Evolutionary conservation across 2,797 vertebrate species (phyloP), one percentile per base, ranked within the genome.

Genomic region (Spheniscus humboldti): DNA sequence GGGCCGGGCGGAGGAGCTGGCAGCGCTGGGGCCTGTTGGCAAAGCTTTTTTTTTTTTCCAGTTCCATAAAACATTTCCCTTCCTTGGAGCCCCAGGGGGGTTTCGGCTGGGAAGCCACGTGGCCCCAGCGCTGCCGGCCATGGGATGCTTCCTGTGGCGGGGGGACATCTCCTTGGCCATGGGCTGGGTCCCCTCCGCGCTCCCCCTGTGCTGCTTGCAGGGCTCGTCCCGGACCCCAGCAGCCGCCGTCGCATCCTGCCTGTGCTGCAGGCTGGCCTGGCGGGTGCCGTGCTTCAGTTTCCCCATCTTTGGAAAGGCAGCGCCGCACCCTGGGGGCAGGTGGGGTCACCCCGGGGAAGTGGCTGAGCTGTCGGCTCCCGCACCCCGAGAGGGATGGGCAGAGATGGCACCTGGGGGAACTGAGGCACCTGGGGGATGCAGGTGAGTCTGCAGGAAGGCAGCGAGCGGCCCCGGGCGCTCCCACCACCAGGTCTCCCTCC

Each of bases 21-120:
- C 82, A 90, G 79, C 2, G 0, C 84, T 3, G 43, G 78, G 60
- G 60, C 62, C 88, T 48, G 3, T 68, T 95, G 93, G 94, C 82
- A 90, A 76, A 72, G 68, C 13, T 14, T 18, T 55, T 37, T 53
- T 68, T 90, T 93, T 83, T 86, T 74, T 71, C 91, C 90, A 92
- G 90, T 78, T 95, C 67, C 43, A 73, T 83, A 45, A 90, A 88
- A 82, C 23, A 75, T 96, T 96, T 96, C 76, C 79, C 52, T 97
- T 95, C 69, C 79, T 92, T 81, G 55, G 86, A 95, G 72, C 81
- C 76, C 37, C 24, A 2, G 37, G 75, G 64, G 64, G 39, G 47
- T 3, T 83, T 96, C 1, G 2, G 55, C 92, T 60, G 86, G 80
- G 88, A 92, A 95, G 92, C 90, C 95, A 96, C 77, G 22, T 90